Base-by-base conservation (phyloP, 2,888 invertebrate genomes). In the Lasioglossum lativentre region DNA sequence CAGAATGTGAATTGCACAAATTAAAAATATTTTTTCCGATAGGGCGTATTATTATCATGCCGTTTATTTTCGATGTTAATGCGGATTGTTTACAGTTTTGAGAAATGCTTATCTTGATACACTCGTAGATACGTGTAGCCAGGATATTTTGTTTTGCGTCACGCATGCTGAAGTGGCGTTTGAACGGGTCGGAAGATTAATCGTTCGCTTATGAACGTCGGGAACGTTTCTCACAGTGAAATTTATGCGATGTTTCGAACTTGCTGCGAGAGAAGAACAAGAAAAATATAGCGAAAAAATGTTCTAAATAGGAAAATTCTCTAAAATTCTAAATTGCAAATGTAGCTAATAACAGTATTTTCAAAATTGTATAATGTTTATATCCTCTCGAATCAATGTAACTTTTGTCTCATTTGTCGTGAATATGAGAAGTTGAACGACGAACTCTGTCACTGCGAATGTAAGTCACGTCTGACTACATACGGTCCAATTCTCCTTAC, bases 211-310 rank as follows among this genome's bases (percentile, higher is more conserved):
- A 63, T 63, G 63, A 63, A 30, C 63, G 27, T 63, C 30, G 30
- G 30, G 63, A 59, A 30, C 30, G 16, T 30, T 63, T 19, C 63
- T 63, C 63, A 63, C 63, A 16, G 30, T 10, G 56, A 56, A 75
- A 56, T 75, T 75, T 75, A 63, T 63, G 19, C 63, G 63, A 63
- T 30, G 30, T 63, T 27, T 63, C 63, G 19, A 30, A 63, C 63
- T 30, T 14, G 30, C 63, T 6, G 63, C 63, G 6, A 2, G 6
- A 63, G 63, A 63, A 30, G 30, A 63, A 30, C 30, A 63, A 63
- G 30, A 63, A 63, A 63, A 63, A 19, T 19, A 16, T 8, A 30
- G 6, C 5, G 16, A 5, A 30, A 30, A 16, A 16, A 19, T 16
- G 16, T 63, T 63, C 2, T 2, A 30, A 30, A 63, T 6, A 30